Conservation (phyloP, 2,113 vertebrate genomes). For the Ceyx margarethae region DNA sequence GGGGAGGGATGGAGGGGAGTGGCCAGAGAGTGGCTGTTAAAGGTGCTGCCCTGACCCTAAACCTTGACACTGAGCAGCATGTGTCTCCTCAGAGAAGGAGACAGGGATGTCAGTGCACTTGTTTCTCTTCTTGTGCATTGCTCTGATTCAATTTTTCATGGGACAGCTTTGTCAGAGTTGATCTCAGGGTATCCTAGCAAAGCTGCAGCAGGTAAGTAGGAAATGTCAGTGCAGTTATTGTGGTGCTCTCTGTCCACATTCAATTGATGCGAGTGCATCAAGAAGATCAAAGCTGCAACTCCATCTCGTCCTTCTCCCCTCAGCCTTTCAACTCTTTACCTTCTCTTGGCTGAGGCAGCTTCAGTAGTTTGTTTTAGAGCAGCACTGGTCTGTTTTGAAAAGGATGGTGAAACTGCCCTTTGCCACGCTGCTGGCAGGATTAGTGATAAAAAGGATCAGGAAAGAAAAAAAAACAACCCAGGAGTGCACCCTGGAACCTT, state of each 20-base stretch:
- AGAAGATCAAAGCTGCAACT: conserved; percentile 4
- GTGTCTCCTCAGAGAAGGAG: neutral
- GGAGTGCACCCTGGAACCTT: neutral
- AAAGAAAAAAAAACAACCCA: neutral
- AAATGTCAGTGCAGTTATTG: neutral
- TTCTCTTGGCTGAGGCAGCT: neutral
- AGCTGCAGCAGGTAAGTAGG: neutral
- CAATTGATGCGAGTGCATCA: neutral
- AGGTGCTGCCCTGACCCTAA: no score
- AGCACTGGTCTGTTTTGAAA: neutral
- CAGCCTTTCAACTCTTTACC: conserved; percentile 9
- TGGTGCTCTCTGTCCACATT: neutral
- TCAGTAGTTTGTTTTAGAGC: conserved; percentile 6
- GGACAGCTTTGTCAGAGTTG: neutral
- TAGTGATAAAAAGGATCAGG: neutral
- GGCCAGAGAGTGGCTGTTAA: no score
- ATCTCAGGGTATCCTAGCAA: neutral
- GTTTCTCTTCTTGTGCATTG: neutral
- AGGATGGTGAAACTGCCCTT: neutral
- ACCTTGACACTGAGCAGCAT: neutral
- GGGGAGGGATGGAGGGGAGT: no score
- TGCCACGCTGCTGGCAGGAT: neutral
- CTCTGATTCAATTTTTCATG: neutral
- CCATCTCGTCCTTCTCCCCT: neutral
- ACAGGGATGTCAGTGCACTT: neutral